Evolutionary conservation across 2,113 vertebrate genomes (phyloP), one percentile per base, ranked within the genome.

Genomic region (Vulpes ferrilata): DNA sequence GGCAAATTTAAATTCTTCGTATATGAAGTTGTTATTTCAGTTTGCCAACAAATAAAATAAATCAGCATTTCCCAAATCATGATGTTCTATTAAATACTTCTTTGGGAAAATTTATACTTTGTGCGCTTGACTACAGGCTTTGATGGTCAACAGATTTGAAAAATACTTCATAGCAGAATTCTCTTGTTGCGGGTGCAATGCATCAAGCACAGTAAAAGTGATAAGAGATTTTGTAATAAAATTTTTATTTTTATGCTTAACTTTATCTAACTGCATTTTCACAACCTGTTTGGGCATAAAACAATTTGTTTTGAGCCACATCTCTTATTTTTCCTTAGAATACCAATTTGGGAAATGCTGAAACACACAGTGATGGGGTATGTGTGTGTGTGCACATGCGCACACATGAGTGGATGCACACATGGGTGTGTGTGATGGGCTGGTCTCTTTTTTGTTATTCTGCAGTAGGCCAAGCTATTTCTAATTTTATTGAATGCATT

Each of bases 381-480:
- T 1, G 51, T 1, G 30, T n/a, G 11, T 6, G 3, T 20, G 3
- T 67, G 64, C 16, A 11, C 22, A 0, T 2, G 57, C 2, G 23
- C n/a, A 6, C 5, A 3, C 17, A 2, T n/a, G 73, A 8, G 23
- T 43, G 1, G 43, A 43, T 43, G 7, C 7, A 43, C 43, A 43
- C 43, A 43, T 1, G 55, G 2, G 27, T 27, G 11, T 1, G 3
- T 11, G 3, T 0, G 17, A 48, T 6, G 9, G 10, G 0, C 3
- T 25, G 38, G 7, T 11, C 55, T 19, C 22, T 38, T 9, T 57
- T 25, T 12, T 0, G 32, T 71, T 27, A 12, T 12, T 10, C 60
- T 0, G 0, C 17, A 25, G 30, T 23, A 27, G 1, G 12, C 11
- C 22, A 22, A 6, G 11, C 1, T 23, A 7, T 32, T 64, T 59